Conservation (phyloP, 2,888 invertebrate genomes). For the Athetis lepigone region DNA sequence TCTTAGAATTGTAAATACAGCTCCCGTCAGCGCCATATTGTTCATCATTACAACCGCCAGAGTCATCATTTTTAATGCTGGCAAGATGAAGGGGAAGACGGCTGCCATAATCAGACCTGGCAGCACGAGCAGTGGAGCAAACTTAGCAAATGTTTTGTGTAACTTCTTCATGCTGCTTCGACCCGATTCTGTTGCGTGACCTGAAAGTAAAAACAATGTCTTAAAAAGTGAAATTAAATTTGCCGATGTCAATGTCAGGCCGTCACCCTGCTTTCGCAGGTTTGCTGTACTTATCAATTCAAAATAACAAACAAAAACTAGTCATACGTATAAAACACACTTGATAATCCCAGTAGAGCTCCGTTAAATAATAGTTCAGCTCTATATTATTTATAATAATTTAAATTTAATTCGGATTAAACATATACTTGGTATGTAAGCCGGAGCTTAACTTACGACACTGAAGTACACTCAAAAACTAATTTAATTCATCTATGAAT, state of each 20-base stretch:
- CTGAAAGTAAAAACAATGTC: slow-evolving; percentile 69
- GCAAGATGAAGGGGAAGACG: slow-evolving; percentile 92
- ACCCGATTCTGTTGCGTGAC: slow-evolving; percentile 64
- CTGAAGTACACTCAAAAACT: too few relatives aligned
- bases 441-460: too few relatives aligned
- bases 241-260: neutral
- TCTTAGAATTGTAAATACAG: slow-evolving; percentile 90
- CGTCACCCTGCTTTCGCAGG: slow-evolving; percentile 20
- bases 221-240: slow-evolving; percentile 35
- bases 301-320: neutral
- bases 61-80: slow-evolving; percentile 92
- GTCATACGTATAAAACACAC: neutral
- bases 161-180: slow-evolving; percentile 81
- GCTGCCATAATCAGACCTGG: slow-evolving; percentile 92
- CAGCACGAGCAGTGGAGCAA: slow-evolving; percentile 90
- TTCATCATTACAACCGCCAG: slow-evolving; percentile 91
- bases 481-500: neutral
- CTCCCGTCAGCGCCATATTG: slow-evolving; percentile 92
- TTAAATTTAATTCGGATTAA: too few relatives aligned
- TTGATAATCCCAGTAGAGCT: too few relatives aligned
- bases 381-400: neutral
- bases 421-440: too few relatives aligned
- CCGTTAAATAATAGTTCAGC: neutral
- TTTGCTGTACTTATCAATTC: neutral
- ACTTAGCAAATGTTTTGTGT: slow-evolving; percentile 77